A percentile compares a stretch with the other conserved stretches of the same genome.
phyloP scores from a whole-genome alignment of 2,113 vertebrate species.

The Edolisoma coerulescens region DNA sequence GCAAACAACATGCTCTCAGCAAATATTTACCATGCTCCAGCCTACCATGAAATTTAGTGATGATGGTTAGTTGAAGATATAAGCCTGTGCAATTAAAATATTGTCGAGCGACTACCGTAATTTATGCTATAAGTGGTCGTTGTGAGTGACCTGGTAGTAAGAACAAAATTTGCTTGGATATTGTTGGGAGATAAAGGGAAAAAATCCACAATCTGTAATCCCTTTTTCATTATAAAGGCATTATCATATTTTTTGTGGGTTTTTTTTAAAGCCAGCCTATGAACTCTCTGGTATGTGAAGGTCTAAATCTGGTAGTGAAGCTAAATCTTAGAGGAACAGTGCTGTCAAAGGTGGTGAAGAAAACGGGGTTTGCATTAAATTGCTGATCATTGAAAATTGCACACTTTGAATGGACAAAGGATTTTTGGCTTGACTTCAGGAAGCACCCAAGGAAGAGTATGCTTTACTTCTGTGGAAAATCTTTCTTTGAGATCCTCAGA shows the following conservation, averaged over 20 bases:
- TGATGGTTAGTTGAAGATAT: constrained; percentile 13
- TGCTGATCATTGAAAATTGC: not conserved
- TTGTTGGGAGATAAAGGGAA: not conserved
- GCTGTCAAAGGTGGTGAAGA: not conserved
- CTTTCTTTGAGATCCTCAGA: not conserved
- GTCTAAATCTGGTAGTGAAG: not conserved
- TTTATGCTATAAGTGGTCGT: not conserved
- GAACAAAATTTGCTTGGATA: not conserved
- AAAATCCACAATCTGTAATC: not conserved
- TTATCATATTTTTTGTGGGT: fast-evolving
- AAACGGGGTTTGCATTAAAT: not conserved
- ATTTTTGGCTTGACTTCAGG: not conserved
- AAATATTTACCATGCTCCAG: constrained; percentile 29
- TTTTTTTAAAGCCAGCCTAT: not conserved
- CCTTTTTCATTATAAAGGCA: not conserved
- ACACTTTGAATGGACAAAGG: not conserved
- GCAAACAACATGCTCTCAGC: not conserved
- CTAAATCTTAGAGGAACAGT: not conserved
- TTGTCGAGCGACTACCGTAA: not conserved
- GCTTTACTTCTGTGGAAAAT: not conserved
- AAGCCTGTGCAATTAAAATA: constrained; percentile 14
- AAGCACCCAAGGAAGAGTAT: not conserved
- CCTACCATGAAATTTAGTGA: constrained; percentile 14
- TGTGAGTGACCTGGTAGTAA: not conserved
- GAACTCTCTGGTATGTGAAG: not conserved